Conservation (phyloP, 2,888 invertebrate genomes). For the Theretra japonica region DNA sequence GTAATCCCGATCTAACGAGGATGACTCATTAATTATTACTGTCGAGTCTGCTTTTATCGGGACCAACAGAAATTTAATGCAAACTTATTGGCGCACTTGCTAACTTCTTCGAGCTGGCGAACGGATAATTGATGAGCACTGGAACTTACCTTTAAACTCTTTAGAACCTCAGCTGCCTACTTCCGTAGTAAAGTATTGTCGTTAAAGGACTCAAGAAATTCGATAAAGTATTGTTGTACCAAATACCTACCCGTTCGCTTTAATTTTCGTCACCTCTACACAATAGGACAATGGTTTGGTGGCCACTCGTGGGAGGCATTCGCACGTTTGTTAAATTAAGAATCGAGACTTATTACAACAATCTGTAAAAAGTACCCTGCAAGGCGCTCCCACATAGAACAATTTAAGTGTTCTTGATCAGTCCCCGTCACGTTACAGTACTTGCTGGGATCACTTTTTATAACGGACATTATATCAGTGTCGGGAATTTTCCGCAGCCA, state of each 20-base stretch:
- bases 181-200: neutral
- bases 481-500: neutral
- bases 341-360: slow-evolving; percentile 29
- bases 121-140: neutral
- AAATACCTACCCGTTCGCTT: slow-evolving; percentile 30
- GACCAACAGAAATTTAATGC: neutral
- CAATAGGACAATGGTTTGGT: slow-evolving; percentile 29
- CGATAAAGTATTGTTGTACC: slow-evolving; percentile 11
- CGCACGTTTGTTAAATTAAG: slow-evolving; percentile 29
- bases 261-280: slow-evolving; percentile 21
- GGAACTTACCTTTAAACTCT: neutral
- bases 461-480: neutral
- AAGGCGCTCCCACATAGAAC: slow-evolving; percentile 18
- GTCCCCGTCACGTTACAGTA: neutral
- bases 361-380: slow-evolving; percentile 19
- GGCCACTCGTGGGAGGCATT: slow-evolving; percentile 22
- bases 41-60: neutral
- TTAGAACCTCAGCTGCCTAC: neutral
- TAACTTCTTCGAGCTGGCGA: neutral
- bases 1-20: neutral
- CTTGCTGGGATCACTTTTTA: slow-evolving; percentile 3
- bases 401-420: slow-evolving; percentile 20
- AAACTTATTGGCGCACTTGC: neutral
- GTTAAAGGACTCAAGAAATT: slow-evolving; percentile 2
- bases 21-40: slow-evolving; percentile 4